Evolutionary conservation across 1,140 invertebrate species (phyloP).

Genomic region (Colletes gigas): DNA sequence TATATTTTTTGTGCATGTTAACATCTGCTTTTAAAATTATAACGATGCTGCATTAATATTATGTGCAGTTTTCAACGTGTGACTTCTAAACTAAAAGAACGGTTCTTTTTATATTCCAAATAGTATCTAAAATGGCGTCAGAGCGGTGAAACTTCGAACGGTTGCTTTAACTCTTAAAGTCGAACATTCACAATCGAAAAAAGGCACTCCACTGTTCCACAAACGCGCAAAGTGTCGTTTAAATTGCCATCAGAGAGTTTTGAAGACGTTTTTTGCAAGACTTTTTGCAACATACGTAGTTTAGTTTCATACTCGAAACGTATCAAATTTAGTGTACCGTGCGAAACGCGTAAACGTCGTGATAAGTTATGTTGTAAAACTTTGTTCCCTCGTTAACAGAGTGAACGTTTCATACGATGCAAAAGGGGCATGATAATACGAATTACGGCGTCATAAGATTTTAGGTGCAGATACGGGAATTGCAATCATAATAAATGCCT

Average conservation of each 20-base stretch:
- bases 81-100: no score
- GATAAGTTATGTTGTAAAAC: no score
- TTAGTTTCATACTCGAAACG: not conserved
- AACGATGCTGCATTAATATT: no score
- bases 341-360: no score
- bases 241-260: not conserved
- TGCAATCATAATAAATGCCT: conserved; percentile 1
- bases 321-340: no score
- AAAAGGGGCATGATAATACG: not conserved
- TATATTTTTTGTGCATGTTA: no score
- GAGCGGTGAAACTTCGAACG: not conserved
- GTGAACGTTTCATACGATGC: not conserved
- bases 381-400: not conserved
- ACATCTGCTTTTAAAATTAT: no score
- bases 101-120: no score
- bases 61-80: no score
- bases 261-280: not conserved
- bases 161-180: not conserved
- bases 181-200: not conserved
- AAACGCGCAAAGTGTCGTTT: not conserved
- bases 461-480: not conserved
- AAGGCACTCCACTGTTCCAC: not conserved
- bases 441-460: not conserved
- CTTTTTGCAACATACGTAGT: not conserved
- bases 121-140: not conserved